phyloP scores from a whole-genome alignment of 2,113 vertebrate genomes.

The Cranoglanis bouderius region DNA sequence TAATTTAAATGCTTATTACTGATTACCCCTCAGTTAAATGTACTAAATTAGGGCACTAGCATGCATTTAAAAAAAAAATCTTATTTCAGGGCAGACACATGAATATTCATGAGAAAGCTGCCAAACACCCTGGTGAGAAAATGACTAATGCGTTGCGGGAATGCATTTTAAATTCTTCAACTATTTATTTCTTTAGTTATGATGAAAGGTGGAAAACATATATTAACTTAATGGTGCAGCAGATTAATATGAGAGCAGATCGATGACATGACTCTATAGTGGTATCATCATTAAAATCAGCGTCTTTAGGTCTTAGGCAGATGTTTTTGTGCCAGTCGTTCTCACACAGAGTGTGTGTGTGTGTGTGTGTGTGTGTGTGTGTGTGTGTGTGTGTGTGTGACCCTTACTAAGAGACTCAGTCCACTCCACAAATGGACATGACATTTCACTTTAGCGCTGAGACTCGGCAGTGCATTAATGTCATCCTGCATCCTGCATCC shows the following conservation, averaged over 20 bases:
- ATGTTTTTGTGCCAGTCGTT: background rate
- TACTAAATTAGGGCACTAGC: background rate
- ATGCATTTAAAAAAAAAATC: background rate
- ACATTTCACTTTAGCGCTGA: conserved; percentile 48
- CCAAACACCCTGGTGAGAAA: conserved; percentile 14
- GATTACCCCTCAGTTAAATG: background rate
- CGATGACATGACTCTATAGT: background rate
- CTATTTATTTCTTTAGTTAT: conserved; percentile 15
- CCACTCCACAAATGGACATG: conserved; percentile 43
- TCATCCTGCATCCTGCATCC: conserved; percentile 62
- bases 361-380: background rate
- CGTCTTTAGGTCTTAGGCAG: background rate
- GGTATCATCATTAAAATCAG: background rate
- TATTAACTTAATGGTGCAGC: background rate
- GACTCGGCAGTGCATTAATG: conserved; percentile 61
- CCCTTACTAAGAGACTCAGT: conserved; percentile 52
- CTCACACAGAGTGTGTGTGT: background rate
- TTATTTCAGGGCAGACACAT: background rate
- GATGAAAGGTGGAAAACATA: background rate
- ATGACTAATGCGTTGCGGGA: background rate
- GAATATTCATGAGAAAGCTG: conserved; percentile 21
- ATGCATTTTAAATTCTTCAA: background rate
- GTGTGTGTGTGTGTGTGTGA: background rate
- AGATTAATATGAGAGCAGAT: background rate
- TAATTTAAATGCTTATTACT: background rate